Evolutionary conservation across 2,888 invertebrate genomes (phyloP).

Genomic region (Dascillus cervinus): DNA sequence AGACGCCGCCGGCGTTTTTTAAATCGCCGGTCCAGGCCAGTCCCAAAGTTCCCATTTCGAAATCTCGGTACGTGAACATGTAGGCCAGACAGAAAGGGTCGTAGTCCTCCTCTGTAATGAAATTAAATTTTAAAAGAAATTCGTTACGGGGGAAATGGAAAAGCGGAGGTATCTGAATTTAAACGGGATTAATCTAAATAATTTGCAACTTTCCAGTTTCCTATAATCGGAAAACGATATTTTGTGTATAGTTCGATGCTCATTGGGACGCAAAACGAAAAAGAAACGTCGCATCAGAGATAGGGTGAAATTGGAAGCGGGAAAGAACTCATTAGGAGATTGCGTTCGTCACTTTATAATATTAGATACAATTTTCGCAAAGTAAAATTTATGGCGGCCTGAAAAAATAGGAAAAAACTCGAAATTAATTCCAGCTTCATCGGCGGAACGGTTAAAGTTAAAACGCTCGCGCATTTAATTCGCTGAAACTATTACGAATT

Average conservation of each 20-base stretch:
- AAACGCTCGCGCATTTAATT: no score
- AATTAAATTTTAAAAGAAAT: constrained; percentile 12
- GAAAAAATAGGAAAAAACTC: constrained; percentile 14
- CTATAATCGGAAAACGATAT: constrained; percentile 12
- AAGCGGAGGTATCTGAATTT: no score
- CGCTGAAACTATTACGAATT: no score
- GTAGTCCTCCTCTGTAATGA: constrained; percentile 85
- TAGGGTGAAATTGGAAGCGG: constrained; percentile 18
- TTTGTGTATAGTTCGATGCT: constrained; percentile 13
- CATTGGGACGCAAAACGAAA: constrained; percentile 9
- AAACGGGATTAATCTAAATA: constrained; percentile 13
- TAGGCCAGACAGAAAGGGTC: constrained; percentile 98
- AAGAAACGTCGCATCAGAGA: constrained; percentile 15
- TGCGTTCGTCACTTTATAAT: constrained; percentile 21
- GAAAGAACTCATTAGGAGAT: constrained; percentile 20
- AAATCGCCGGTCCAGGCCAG: constrained; percentile 97
- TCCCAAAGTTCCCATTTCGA: constrained; percentile 93
- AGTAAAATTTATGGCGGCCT: constrained; percentile 14
- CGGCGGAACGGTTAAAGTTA: no score
- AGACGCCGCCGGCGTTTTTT: constrained; percentile 95
- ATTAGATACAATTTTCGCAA: constrained; percentile 18
- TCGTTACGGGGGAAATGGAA: constrained; percentile 10
- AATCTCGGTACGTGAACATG: constrained; percentile 96
- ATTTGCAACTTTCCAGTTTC: constrained; percentile 8
- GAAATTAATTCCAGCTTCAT: no score